These are phyloP conservation scores for Lordiphosa collinella DNA, from an alignment of 1,140 invertebrate species.

Conservation along the genomic window DNA sequence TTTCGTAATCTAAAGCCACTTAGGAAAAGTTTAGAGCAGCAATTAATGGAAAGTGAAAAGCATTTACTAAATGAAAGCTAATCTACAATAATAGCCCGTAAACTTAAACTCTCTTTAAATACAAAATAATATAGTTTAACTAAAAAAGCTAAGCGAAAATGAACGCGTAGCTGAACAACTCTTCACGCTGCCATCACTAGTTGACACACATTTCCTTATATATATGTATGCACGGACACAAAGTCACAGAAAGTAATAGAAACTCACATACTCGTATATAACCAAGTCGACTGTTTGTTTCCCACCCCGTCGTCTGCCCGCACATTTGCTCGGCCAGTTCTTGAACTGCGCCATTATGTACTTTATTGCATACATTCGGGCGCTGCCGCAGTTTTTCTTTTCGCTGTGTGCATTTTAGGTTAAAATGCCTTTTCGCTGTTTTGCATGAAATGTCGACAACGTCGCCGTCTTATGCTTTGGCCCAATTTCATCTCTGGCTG, in stretches of 20 bases:
- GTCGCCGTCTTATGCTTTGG: conserved; percentile 51
- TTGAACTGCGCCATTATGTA: conserved; percentile 75
- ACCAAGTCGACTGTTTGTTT: conserved; percentile 33
- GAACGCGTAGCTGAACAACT: no score
- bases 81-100: no score
- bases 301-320: conserved; percentile 1
- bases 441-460: conserved; percentile 42
- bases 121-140: no score
- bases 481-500: conserved; percentile 64
- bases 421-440: conserved; percentile 60
- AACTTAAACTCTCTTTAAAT: no score
- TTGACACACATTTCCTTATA: conserved; percentile 22
- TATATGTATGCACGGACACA: neutral
- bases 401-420: conserved; percentile 48
- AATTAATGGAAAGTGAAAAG: no score
- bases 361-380: conserved; percentile 76
- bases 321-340: conserved; percentile 48
- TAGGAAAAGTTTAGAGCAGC: no score
- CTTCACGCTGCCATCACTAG: conserved; percentile 7
- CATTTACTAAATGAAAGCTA: no score
- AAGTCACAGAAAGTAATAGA: conserved; percentile 55
- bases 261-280: conserved; percentile 45
- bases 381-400: conserved; percentile 44
- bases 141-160: no score
- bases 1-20: no score